Evolutionary conservation across 2,797 vertebrate genomes (phyloP), one percentile per base, ranked within the genome.

Genomic region (Micropoecilia bifurca): DNA sequence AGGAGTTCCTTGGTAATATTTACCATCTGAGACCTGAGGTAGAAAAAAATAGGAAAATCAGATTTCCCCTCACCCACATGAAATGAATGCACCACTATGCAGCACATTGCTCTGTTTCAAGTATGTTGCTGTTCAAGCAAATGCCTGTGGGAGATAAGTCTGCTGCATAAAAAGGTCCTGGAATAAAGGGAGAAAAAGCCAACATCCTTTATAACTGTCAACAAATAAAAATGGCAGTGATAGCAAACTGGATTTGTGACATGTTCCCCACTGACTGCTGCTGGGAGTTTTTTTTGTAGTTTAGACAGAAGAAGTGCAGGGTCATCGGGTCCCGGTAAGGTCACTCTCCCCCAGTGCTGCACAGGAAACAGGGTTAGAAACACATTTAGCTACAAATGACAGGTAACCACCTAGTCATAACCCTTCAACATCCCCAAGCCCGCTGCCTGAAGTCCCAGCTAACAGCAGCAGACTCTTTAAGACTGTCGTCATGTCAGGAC

Each of bases 281-380:
- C 25, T 68, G 59, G 41, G 77, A 78, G 3, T 16, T 75, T 78
- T 59, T 59, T 57, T 16, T 79, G 78, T 91, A 85, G 86, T 88
- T 83, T 77, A 74, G 78, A 74, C 5, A 75, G 78, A 85, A 66
- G 84, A 76, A 48, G 13, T 47, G 68, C 80, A 69, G 92, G 96
- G 96, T 97, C 96, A 96, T 85, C 89, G 95, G 96, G 94, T 94
- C 93, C 92, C 87, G 82, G 86, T 88, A 91, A 96, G 95, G 96
- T 96, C 91, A 48, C 13, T 77, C 92, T 94, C 90, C 86, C 87
- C 88, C 76, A 71, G 84, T 25, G 75, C 85, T 75, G 39, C 78
- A 91, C 91, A 93, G 94, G 94, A 95, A 94, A 83, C 85, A 72
- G 87, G 94, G 93, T 95, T 95, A 95, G 88, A 90, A 91, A 94